Conservation (phyloP, 2,113 vertebrate species). For the Periophthalmodon schlosseri region DNA sequence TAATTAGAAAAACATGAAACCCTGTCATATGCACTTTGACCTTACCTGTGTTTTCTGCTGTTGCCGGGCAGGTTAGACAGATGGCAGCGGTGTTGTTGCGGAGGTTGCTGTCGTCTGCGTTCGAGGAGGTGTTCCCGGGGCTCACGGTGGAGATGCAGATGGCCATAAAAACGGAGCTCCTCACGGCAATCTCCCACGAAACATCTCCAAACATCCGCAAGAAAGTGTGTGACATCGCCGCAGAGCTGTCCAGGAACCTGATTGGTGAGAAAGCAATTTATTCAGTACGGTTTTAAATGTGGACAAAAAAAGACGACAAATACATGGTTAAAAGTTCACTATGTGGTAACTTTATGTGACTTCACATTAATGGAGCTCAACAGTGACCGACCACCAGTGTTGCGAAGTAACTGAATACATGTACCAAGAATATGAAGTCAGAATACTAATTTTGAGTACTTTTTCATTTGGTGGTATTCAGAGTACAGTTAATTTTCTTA, state of each 20-base stretch:
- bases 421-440: too few relatives aligned
- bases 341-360: too few relatives aligned
- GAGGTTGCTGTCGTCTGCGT: constrained; percentile 92
- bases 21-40: too few relatives aligned
- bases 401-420: too few relatives aligned
- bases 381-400: too few relatives aligned
- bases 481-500: too few relatives aligned
- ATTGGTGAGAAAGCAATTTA: constrained; percentile 77
- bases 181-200: constrained; percentile 91
- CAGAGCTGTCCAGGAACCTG: constrained; percentile 93
- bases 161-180: constrained; percentile 90
- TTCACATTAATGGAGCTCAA: too few relatives aligned
- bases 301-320: background rate
- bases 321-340: too few relatives aligned
- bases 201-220: constrained; percentile 88
- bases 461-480: too few relatives aligned
- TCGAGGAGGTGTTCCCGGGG: constrained; percentile 93
- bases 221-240: constrained; percentile 95
- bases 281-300: background rate
- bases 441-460: too few relatives aligned
- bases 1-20: too few relatives aligned
- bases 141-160: constrained; percentile 88
- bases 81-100: constrained; percentile 96
- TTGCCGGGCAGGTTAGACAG: constrained; percentile 84
- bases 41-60: background rate